Conservation (phyloP, 2,113 vertebrate species). For the Brienomyrus brachyistius region DNA sequence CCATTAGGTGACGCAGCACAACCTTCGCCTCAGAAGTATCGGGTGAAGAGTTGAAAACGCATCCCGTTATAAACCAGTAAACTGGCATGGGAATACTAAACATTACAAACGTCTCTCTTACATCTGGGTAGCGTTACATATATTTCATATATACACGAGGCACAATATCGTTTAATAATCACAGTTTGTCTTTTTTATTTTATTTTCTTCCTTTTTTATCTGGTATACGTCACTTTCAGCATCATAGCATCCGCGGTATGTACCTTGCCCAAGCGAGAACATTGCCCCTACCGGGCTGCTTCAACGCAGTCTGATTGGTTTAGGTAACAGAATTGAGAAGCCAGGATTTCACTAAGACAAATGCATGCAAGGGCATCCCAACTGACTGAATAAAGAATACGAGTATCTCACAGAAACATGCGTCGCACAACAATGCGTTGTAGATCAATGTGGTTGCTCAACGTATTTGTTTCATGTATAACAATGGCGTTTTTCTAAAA, state of each 20-base stretch:
- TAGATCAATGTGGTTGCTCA: neutral
- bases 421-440: neutral
- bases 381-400: neutral
- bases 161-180: neutral
- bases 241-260: neutral
- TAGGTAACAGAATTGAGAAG: neutral
- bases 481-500: neutral
- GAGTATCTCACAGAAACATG: neutral
- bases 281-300: conserved; percentile 6
- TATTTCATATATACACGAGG: neutral
- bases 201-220: neutral
- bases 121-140: neutral
- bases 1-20: conserved; percentile 3
- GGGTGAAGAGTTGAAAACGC: neutral
- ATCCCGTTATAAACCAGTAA: neutral
- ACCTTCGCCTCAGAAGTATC: neutral
- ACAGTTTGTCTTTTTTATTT: neutral
- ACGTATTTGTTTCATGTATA: neutral
- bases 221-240: conserved; percentile 3
- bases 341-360: neutral
- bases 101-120: neutral
- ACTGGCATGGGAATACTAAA: neutral
- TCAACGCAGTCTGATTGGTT: neutral
- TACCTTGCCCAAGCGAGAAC: neutral
- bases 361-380: neutral